These are phyloP conservation scores for Rapana venosa DNA, from an alignment of 2,888 invertebrate genomes.

Conservation along the genomic window DNA sequence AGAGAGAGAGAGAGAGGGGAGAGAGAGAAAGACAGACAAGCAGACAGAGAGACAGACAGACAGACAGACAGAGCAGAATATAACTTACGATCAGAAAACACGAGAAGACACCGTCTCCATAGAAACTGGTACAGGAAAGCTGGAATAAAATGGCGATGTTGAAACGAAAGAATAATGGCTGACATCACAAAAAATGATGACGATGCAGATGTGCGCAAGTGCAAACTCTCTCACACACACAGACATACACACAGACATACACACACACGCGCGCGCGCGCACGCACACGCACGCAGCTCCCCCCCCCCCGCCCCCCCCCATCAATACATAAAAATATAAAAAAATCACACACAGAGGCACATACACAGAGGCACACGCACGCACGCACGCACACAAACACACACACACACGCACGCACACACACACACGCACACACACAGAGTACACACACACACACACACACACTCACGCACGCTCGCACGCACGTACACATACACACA, in stretches of 20 bases:
- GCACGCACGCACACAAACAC: neutral
- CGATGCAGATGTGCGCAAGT: no score
- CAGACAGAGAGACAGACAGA: neutral
- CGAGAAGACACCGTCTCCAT: no score
- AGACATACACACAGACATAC: no score
- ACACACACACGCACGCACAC: neutral
- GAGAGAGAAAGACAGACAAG: neutral
- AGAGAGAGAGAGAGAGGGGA: neutral
- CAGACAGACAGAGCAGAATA: no score
- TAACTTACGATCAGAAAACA: no score
- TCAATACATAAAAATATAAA: neutral
- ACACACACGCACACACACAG: neutral
- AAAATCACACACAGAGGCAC: neutral
- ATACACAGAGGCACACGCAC: neutral
- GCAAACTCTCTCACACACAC: no score
- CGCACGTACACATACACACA: neutral
- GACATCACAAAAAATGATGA: no score
- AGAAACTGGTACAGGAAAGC: no score
- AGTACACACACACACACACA: neutral
- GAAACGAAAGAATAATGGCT: no score
- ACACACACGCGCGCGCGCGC: neutral
- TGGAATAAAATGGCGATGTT: no score
- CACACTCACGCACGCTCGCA: neutral
- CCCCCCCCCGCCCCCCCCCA: no score
- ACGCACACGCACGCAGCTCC: neutral